phyloP scores from a whole-genome alignment of 2,113 vertebrate species.

The chimpanzee (Pan troglodytes) region DNA sequence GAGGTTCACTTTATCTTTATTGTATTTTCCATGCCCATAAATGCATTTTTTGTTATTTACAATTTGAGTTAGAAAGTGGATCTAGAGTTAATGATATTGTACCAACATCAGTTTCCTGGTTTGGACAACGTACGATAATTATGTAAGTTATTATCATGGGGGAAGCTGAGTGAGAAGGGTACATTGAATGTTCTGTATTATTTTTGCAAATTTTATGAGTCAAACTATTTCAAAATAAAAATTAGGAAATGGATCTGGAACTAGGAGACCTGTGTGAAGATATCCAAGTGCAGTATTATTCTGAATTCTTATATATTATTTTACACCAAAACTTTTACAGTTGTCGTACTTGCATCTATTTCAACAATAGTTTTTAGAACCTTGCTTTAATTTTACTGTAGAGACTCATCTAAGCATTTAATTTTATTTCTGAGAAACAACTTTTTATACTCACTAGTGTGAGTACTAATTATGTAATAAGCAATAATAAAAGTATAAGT shows the following conservation, averaged over 20 bases:
- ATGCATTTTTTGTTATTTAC: neutral
- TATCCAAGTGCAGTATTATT: neutral
- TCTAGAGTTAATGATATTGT: neutral
- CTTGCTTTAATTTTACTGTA: neutral
- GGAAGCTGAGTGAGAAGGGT: neutral
- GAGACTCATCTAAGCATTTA: constrained; percentile 26
- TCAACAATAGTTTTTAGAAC: neutral
- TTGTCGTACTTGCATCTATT: neutral
- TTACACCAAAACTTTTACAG: neutral
- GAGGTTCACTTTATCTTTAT: neutral
- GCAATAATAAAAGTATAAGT: neutral
- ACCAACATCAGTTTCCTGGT: neutral
- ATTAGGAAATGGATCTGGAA: neutral
- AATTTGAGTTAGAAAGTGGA: neutral
- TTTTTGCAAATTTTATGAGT: neutral
- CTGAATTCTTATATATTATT: constrained; percentile 12
- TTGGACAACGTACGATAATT: neutral
- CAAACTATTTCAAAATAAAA: constrained; percentile 23
- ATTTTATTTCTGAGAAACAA: constrained; percentile 4
- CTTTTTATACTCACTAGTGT: neutral
- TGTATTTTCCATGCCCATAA: neutral
- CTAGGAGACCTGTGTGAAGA: neutral
- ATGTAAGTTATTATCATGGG: neutral
- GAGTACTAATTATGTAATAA: constrained; percentile 9
- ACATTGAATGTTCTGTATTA: neutral